phyloP scores from a whole-genome alignment of 2,797 vertebrate species.

The Lacerta agilis region DNA sequence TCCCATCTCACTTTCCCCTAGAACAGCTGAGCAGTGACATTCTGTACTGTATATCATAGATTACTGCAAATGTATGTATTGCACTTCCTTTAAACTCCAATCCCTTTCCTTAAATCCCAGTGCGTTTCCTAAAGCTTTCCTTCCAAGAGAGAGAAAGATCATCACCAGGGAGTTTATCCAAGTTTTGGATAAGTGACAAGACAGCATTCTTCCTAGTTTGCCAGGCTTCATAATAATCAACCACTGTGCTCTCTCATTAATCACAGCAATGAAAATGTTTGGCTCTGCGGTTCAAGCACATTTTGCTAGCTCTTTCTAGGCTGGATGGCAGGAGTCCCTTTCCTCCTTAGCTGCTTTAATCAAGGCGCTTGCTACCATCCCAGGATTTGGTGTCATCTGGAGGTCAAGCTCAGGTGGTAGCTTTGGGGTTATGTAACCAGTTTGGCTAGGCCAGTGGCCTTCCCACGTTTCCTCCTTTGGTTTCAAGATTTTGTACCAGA shows the following conservation, averaged over 20 bases:
- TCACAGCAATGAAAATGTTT: neutral
- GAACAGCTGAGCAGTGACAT: too few species aligned
- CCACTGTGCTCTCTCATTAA: neutral
- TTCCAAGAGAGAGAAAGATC: neutral
- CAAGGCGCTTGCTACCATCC: neutral
- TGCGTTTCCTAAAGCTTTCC: neutral
- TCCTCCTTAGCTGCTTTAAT: neutral
- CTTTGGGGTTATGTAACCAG: neutral
- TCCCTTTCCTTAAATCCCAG: neutral
- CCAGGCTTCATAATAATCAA: neutral
- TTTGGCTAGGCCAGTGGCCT: neutral
- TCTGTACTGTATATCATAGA: neutral
- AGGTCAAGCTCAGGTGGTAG: neutral
- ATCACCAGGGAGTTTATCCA: conserved; percentile 10
- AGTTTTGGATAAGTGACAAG: neutral
- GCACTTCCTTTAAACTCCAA: neutral
- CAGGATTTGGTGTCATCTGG: neutral
- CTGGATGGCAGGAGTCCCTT: neutral
- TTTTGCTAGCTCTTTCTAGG: conserved; percentile 1
- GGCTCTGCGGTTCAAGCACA: neutral
- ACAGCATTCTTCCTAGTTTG: neutral
- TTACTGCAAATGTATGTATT: neutral
- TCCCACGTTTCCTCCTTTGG: neutral
- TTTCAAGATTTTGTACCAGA: neutral
- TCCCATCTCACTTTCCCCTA: too few species aligned